A percentile compares a stretch with the other conserved stretches of the same genome.
phyloP scores from a whole-genome alignment of 1,140 invertebrate species.

The Drosophila mayri region DNA sequence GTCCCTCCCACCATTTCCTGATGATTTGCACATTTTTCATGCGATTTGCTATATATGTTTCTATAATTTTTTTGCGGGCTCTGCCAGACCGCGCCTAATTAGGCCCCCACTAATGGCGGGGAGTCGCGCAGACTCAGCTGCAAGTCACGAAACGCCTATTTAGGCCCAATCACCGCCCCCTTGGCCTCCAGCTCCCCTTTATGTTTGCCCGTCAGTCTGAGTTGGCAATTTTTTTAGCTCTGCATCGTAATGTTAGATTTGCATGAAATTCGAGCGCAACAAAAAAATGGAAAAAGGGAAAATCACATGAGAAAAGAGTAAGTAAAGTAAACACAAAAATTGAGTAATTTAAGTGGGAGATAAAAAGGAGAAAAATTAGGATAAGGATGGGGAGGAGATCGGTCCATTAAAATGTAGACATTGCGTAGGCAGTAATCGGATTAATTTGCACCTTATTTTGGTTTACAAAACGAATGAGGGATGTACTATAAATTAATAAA shows the following conservation, averaged over 20 bases:
- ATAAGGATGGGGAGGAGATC: slow-evolving; percentile 1
- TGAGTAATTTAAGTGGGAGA: slow-evolving; percentile 28
- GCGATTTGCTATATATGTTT: slow-evolving; percentile 71
- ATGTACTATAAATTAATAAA: neutral
- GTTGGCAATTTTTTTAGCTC: slow-evolving; percentile 64
- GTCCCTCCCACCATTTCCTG: slow-evolving; percentile 17
- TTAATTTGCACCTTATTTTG: slow-evolving; percentile 5
- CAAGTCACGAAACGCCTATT: slow-evolving; percentile 80
- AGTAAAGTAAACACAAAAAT: slow-evolving; percentile 20
- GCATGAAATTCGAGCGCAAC: slow-evolving; percentile 66
- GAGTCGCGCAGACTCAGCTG: slow-evolving; percentile 74
- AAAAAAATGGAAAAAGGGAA: slow-evolving; percentile 4
- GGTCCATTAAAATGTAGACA: slow-evolving; percentile 12
- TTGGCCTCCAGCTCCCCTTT: slow-evolving; percentile 5
- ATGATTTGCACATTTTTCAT: slow-evolving; percentile 75
- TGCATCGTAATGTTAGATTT: slow-evolving; percentile 66
- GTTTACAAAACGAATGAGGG: neutral
- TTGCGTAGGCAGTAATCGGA: slow-evolving; percentile 10
- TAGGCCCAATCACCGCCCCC: slow-evolving; percentile 53
- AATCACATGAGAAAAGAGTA: neutral
- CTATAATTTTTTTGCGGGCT: slow-evolving; percentile 28
- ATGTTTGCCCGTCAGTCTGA: slow-evolving; percentile 41
- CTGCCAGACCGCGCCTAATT: slow-evolving; percentile 69
- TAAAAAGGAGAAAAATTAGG: slow-evolving; percentile 1
- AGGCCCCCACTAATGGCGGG: slow-evolving; percentile 63